Percentiles rank a stretch among this genome's conserved stretches.
Evolutionary conservation across 2,113 vertebrate species (phyloP).

Genomic region (Melospiza melodia): DNA sequence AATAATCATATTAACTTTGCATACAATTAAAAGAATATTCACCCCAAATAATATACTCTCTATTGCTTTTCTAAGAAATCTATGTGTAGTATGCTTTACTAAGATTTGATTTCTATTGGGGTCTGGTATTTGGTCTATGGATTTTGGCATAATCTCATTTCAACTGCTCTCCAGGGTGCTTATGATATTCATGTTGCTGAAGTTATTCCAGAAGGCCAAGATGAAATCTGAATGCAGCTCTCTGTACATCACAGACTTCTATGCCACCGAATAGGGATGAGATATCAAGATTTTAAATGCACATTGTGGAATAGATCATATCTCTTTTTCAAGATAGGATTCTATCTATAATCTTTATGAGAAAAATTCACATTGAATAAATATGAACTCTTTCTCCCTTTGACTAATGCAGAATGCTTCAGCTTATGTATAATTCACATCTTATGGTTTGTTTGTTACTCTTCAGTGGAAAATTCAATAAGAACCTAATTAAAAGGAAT

Average conservation of each 20-base stretch:
- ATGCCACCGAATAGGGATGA: background rate
- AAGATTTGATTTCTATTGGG: background rate
- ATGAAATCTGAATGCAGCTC: background rate
- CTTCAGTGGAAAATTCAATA: constrained; percentile 31
- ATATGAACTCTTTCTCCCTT: background rate
- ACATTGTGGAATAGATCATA: background rate
- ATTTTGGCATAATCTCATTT: background rate
- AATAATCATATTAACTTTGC: background rate
- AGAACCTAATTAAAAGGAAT: constrained; percentile 50
- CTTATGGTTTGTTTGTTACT: constrained; percentile 6
- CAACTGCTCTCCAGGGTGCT: background rate
- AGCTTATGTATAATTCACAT: background rate
- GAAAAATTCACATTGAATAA: background rate
- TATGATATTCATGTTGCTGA: background rate
- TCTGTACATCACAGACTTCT: accelerated
- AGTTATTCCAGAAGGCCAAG: background rate
- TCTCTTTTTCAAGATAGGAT: background rate
- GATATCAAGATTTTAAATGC: background rate
- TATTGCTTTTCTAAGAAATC: background rate
- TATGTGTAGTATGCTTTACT: background rate
- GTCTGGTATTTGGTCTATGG: background rate
- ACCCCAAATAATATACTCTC: background rate
- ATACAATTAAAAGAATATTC: background rate
- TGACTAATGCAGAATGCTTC: background rate
- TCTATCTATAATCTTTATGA: background rate